These are phyloP conservation scores for Pseudochaenichthys georgianus DNA, from an alignment of 2,797 vertebrate species.

Conservation along the genomic window DNA sequence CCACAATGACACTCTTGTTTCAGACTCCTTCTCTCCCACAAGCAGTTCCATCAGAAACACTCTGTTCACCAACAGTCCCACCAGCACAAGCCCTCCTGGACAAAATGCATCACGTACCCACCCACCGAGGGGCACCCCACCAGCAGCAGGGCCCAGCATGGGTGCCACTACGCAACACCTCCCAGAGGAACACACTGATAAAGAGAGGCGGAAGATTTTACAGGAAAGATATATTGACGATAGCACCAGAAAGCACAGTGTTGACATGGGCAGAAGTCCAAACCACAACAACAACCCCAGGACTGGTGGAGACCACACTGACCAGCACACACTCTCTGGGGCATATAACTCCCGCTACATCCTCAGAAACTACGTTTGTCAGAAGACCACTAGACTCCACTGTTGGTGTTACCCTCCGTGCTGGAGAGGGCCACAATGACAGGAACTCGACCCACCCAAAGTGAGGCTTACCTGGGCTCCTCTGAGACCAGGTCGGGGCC, in stretches of 20 bases:
- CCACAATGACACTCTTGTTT: slow-evolving; percentile 66
- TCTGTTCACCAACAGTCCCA: slow-evolving; percentile 67
- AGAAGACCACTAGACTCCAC: slow-evolving; percentile 23
- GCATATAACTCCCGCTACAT: neutral
- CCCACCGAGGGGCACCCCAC: slow-evolving; percentile 41
- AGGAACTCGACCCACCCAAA: slow-evolving; percentile 28
- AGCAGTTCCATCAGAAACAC: slow-evolving; percentile 60
- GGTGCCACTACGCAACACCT: slow-evolving; percentile 46
- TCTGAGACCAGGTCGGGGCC: slow-evolving; percentile 25
- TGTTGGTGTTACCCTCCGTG: slow-evolving; percentile 5
- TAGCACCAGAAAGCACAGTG: slow-evolving; percentile 62
- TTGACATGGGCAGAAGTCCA: slow-evolving; percentile 42
- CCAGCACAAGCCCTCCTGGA: slow-evolving; percentile 53
- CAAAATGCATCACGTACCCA: slow-evolving; percentile 59
- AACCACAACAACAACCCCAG: slow-evolving; percentile 54
- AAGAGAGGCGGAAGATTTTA: slow-evolving; percentile 17
- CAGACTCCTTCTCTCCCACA: slow-evolving; percentile 66
- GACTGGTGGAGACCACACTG: slow-evolving; percentile 37
- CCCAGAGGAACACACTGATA: slow-evolving; percentile 32
- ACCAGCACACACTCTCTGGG: slow-evolving; percentile 30
- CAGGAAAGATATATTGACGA: slow-evolving; percentile 42
- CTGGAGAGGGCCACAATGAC: slow-evolving; percentile 24
- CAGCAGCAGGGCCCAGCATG: slow-evolving; percentile 34
- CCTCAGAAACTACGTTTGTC: slow-evolving; percentile 41
- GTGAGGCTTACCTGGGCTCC: slow-evolving; percentile 10